Percentiles rank a stretch among this genome's conserved stretches.
These are phyloP conservation scores for Chionoecetes opilio DNA, from an alignment of 1,140 invertebrate species.

Conservation along the genomic window DNA sequence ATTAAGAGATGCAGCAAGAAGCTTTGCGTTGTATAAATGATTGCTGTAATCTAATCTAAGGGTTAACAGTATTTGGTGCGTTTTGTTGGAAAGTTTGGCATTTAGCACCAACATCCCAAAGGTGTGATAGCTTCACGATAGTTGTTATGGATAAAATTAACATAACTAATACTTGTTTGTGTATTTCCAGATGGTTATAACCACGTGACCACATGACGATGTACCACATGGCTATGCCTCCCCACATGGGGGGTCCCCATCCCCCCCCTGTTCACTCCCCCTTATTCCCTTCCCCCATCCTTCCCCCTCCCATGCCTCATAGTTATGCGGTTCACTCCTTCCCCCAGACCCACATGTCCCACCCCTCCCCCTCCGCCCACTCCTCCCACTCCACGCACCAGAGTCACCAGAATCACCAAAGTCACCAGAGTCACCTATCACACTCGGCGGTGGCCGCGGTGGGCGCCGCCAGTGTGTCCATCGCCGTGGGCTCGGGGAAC, in stretches of 20 bases:
- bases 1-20: too few species aligned
- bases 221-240: slow-evolving; percentile 80
- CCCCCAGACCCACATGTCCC: slow-evolving; percentile 51
- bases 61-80: too few species aligned
- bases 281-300: slow-evolving; percentile 72
- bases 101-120: too few species aligned
- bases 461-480: slow-evolving; percentile 50
- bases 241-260: slow-evolving; percentile 80
- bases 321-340: slow-evolving; percentile 74
- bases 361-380: slow-evolving; percentile 53
- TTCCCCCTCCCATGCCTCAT: slow-evolving; percentile 73
- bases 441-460: slow-evolving; percentile 38
- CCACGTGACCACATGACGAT: slow-evolving; percentile 80
- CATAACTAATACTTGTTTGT: neutral
- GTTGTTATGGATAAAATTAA: too few species aligned
- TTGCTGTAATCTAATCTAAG: too few species aligned
- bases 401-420: slow-evolving; percentile 35
- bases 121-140: too few species aligned
- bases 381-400: slow-evolving; percentile 35
- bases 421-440: slow-evolving; percentile 46
- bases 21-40: too few species aligned
- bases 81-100: too few species aligned
- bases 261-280: slow-evolving; percentile 77
- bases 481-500: slow-evolving; percentile 66
- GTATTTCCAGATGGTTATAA: slow-evolving; percentile 64